These are phyloP conservation scores for Channa maculata DNA, from an alignment of 2,113 vertebrate genomes.

Conservation along the genomic window DNA sequence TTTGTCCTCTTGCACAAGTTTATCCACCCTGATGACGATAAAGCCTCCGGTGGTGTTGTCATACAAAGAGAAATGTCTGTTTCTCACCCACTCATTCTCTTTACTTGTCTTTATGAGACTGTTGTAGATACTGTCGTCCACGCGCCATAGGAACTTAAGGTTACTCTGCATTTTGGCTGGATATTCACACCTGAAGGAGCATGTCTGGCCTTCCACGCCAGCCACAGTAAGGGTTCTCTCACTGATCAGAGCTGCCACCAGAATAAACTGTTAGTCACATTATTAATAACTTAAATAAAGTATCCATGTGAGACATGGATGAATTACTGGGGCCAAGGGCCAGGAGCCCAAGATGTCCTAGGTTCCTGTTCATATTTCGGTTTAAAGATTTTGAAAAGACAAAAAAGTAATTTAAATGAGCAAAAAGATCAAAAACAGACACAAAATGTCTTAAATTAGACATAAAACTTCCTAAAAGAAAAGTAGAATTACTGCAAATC, in stretches of 20 bases:
- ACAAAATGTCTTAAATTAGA: too few relatives aligned
- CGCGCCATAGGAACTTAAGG: slow-evolving; percentile 39
- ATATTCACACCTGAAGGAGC: slow-evolving; percentile 65
- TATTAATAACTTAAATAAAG: too few relatives aligned
- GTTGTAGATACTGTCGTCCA: not conserved
- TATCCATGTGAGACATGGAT: too few relatives aligned
- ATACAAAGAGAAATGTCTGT: slow-evolving; percentile 44
- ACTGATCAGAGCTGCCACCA: slow-evolving; percentile 32
- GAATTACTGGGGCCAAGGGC: too few relatives aligned
- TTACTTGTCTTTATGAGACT: slow-evolving; percentile 3
- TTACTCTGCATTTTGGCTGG: not conserved
- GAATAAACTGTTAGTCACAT: slow-evolving; percentile 8
- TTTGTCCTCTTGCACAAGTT: slow-evolving; percentile 37
- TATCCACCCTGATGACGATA: slow-evolving; percentile 43
- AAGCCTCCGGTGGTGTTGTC: slow-evolving; percentile 56
- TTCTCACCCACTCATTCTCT: slow-evolving; percentile 22
- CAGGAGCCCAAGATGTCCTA: too few relatives aligned
- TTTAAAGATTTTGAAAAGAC: too few relatives aligned
- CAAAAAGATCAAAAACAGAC: too few relatives aligned
- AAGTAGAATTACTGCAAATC: too few relatives aligned
- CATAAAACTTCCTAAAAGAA: too few relatives aligned
- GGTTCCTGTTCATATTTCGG: too few relatives aligned
- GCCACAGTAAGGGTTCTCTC: slow-evolving; percentile 1
- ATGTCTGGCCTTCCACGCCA: slow-evolving; percentile 33
- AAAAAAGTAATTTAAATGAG: too few relatives aligned